Percentiles rank a stretch among this genome's conserved stretches.
phyloP scores from a whole-genome alignment of 2,888 invertebrate species.

The Mythimna ferrago region DNA sequence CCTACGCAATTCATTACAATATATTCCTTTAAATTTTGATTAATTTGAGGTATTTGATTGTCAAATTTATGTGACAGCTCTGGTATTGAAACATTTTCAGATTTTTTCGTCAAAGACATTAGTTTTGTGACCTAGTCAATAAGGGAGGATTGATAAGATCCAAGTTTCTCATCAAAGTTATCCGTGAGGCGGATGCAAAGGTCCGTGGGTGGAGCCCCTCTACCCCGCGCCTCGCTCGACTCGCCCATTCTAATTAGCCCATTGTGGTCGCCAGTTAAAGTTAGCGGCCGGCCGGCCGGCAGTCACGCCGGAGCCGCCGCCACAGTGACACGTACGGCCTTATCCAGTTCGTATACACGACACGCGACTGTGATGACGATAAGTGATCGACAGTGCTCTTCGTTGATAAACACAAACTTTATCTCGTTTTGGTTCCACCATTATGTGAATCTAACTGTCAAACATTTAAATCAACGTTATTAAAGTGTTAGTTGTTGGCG shows the following conservation, averaged over 20 bases:
- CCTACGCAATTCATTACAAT: background rate
- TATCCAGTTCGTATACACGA: conserved; percentile 59
- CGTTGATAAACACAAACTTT: conserved; percentile 79
- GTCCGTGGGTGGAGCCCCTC: conserved; percentile 86
- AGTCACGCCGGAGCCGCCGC: conserved; percentile 83
- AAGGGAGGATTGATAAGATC: conserved; percentile 77
- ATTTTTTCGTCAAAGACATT: background rate
- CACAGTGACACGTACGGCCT: conserved; percentile 76
- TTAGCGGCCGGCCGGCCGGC: conserved; percentile 86
- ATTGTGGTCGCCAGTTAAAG: conserved; percentile 87
- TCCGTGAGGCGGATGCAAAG: conserved; percentile 88
- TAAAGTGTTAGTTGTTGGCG: conserved; percentile 79
- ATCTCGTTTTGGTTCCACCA: conserved; percentile 72
- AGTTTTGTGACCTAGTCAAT: conserved; percentile 56
- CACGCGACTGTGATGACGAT: conserved; percentile 87
- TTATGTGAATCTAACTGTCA: conserved; percentile 76
- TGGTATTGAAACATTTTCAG: background rate
- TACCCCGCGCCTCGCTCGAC: conserved; percentile 79
- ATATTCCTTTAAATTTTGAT: conserved; percentile 11
- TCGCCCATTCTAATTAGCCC: conserved; percentile 90
- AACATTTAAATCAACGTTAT: conserved; percentile 71
- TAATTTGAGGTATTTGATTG: background rate
- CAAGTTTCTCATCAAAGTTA: conserved; percentile 79
- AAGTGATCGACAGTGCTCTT: conserved; percentile 84
- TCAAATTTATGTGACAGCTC: background rate